Evolutionary conservation across 2,888 invertebrate species (phyloP), one percentile per base, ranked within the genome.

Genomic region (Scaptomyza caliginosa): DNA sequence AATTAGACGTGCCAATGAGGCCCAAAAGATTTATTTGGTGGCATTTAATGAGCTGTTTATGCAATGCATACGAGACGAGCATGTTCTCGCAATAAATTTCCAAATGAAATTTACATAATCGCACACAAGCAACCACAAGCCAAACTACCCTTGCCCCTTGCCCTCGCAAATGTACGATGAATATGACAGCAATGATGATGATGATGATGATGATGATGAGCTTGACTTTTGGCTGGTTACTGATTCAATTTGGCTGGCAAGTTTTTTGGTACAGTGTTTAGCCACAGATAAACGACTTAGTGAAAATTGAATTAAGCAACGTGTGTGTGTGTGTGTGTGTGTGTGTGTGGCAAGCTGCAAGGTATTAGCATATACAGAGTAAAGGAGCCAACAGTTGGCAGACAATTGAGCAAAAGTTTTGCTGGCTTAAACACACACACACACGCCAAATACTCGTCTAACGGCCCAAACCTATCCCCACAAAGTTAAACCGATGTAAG

Each of bases 241-340:
- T 77, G 63, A 77, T 77, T 77, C 66, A 74, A 77, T 77, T 80
- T 80, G 43, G 51, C 32, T 60, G 39, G 39, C 60, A 62, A 74
- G 59, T 68, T 69, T 43, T 59, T 60, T 51, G 57, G 32, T 36
- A 50, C 75, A 45, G 64, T 81, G 79, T 67, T 81, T 34, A 55
- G 78, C 49, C 54, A 51, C 83, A 82, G 86, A 86, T 85, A 85
- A 81, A 83, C 86, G 80, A 81, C 80, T 85, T 85, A 81, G 83
- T 56, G 55, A 59, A 72, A 80, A 80, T 80, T 80, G 66, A 80
- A 82, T 82, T 78, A 75, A 66, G 34, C 59, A 56, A 28, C 17
- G 4, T 45, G n/a, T 56, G 54, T 23, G 55, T 68, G 63, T 74
- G 64, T 67, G 62, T 23, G 55, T 68, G 63, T 74, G 64, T 67